Percentiles rank a stretch among this genome's conserved stretches.
phyloP scores from a whole-genome alignment of 2,797 vertebrate genomes.

The Hydrocynus forskahlii region DNA sequence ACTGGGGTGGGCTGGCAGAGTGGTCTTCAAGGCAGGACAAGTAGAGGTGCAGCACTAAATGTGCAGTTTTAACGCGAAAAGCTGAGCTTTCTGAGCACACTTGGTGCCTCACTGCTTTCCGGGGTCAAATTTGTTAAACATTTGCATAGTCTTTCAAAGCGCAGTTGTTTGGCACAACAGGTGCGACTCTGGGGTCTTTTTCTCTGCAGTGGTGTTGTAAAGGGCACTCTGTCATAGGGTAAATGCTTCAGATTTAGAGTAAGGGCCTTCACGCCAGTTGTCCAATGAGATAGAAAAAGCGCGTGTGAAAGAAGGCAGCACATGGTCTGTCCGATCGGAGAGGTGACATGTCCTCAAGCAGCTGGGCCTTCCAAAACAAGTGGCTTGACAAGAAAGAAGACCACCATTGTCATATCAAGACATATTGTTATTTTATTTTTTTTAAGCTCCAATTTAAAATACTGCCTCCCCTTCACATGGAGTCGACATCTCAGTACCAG shows the following conservation, averaged over 20 bases:
- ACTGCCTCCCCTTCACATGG: not conserved
- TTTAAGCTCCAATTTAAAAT: not conserved
- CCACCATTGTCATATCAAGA: not conserved
- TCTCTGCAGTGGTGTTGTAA: slow-evolving; percentile 84
- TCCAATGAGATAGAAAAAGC: slow-evolving; percentile 70
- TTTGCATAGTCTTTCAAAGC: slow-evolving; percentile 70
- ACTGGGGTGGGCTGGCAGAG: slow-evolving; percentile 81
- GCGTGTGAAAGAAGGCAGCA: slow-evolving; percentile 61
- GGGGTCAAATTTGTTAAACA: slow-evolving; percentile 73
- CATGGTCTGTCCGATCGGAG: slow-evolving; percentile 85
- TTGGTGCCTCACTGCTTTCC: slow-evolving; percentile 44
- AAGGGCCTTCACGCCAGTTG: slow-evolving; percentile 82
- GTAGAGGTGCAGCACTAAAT: not conserved
- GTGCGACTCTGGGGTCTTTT: slow-evolving; percentile 83
- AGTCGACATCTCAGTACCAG: not conserved
- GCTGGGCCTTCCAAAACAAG: slow-evolving; percentile 75
- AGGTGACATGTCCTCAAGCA: slow-evolving; percentile 84
- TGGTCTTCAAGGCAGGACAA: slow-evolving; percentile 50
- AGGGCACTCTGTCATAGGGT: slow-evolving; percentile 81
- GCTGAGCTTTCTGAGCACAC: not conserved
- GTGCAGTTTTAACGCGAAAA: slow-evolving; percentile 12
- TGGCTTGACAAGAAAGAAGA: slow-evolving; percentile 55
- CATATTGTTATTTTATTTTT: not conserved
- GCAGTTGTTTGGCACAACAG: slow-evolving; percentile 93
- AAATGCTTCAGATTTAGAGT: slow-evolving; percentile 82